phyloP scores from a whole-genome alignment of 2,797 vertebrate genomes.

The Gobionotothen gibberifrons region DNA sequence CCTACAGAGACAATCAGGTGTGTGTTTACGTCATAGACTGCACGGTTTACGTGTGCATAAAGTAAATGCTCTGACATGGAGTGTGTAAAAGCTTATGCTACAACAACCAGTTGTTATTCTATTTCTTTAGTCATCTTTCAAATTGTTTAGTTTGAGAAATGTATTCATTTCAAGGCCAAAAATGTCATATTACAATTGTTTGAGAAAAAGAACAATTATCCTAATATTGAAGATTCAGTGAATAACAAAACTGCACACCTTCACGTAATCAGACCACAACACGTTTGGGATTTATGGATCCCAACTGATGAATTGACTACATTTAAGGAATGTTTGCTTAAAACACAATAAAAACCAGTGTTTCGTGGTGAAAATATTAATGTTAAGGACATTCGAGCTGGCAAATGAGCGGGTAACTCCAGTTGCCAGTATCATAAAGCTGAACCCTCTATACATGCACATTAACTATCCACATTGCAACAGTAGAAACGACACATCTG shows the following conservation, averaged over 20 bases:
- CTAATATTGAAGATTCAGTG: too few relatives aligned
- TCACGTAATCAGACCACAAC: not conserved
- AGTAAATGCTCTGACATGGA: not conserved
- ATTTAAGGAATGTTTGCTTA: not conserved
- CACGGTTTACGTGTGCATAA: not conserved
- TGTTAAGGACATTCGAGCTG: too few relatives aligned
- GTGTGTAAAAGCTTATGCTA: not conserved
- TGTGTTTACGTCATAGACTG: slow-evolving; percentile 4
- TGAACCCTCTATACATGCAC: too few relatives aligned
- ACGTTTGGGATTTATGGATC: not conserved
- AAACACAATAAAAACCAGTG: not conserved
- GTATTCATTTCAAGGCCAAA: not conserved
- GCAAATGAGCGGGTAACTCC: too few relatives aligned
- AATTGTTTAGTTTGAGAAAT: not conserved
- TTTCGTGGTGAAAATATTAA: not conserved
- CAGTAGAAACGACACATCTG: not conserved
- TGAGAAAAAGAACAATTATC: not conserved
- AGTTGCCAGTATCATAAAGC: too few relatives aligned
- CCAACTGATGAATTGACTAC: too few relatives aligned
- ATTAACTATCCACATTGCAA: not conserved
- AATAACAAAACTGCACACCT: not conserved
- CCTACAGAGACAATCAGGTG: slow-evolving; percentile 92
- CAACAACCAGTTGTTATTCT: not conserved
- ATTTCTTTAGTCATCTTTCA: not conserved
- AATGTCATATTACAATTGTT: not conserved